Evolutionary conservation across 2,888 invertebrate genomes (phyloP).

Genomic region (Lasioglossum vierecki): DNA sequence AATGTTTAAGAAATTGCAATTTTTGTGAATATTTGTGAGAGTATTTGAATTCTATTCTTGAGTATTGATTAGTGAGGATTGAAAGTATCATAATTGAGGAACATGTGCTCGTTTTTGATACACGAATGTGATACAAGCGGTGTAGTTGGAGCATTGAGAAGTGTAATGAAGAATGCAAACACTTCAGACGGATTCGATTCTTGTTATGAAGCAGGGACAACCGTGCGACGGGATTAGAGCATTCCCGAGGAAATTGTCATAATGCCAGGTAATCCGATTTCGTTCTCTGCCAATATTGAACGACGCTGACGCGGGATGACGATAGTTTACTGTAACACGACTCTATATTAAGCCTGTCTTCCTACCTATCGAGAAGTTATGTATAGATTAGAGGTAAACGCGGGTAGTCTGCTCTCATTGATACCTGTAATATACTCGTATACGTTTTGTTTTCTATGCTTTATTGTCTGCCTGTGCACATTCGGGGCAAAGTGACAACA

Average conservation of each 20-base stretch:
- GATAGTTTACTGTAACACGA: conserved; percentile 31
- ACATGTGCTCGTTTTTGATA: background rate
- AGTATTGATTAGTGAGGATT: background rate
- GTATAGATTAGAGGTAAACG: background rate
- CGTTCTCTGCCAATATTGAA: conserved; percentile 48
- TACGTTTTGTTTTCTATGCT: background rate
- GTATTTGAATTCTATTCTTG: background rate
- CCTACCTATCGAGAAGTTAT: background rate
- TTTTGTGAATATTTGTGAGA: too few relatives aligned
- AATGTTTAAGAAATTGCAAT: background rate
- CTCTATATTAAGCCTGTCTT: conserved; percentile 28
- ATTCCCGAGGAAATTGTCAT: conserved; percentile 50
- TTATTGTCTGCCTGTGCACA: background rate
- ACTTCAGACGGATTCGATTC: conserved; percentile 37
- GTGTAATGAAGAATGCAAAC: conserved; percentile 13
- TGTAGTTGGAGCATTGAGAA: background rate
- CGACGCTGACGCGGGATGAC: conserved; percentile 11
- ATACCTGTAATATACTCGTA: background rate
- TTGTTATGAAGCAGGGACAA: conserved; percentile 19
- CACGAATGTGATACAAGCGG: background rate
- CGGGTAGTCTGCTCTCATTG: background rate
- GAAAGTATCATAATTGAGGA: background rate
- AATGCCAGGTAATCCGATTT: conserved; percentile 55
- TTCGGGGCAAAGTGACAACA: too few relatives aligned
- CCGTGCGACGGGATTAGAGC: conserved; percentile 38